Conservation (phyloP, 2,113 vertebrate genomes). For the Nesogale talazaci region DNA sequence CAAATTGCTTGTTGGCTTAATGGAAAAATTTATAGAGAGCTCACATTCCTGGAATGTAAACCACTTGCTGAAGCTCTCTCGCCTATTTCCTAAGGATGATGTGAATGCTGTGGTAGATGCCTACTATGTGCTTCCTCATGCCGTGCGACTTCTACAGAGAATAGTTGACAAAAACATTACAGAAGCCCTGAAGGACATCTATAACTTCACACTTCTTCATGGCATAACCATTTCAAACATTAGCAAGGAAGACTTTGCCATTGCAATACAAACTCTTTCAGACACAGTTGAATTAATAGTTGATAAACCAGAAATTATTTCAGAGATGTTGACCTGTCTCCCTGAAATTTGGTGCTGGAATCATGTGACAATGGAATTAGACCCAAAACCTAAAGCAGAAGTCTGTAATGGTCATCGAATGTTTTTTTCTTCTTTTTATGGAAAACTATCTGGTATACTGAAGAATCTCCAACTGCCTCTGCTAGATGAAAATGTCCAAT, state of each 20-base stretch:
- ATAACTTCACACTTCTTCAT: conserved; percentile 77
- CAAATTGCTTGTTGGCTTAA: conserved; percentile 64
- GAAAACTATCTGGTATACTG: conserved; percentile 48
- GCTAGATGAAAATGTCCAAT: conserved; percentile 38
- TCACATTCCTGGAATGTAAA: conserved; percentile 70
- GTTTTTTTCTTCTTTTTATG: conserved; percentile 64
- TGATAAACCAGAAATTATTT: conserved; percentile 39
- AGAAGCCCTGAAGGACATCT: conserved; percentile 75
- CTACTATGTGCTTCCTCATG: conserved; percentile 62
- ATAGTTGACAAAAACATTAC: conserved; percentile 75
- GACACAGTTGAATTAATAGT: conserved; percentile 50
- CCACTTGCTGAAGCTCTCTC: conserved; percentile 58
- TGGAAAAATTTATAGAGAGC: conserved; percentile 69
- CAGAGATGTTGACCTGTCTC: conserved; percentile 71
- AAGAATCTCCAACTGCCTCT: conserved; percentile 71
- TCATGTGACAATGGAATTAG: conserved; percentile 40
- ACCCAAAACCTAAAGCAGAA: neutral
- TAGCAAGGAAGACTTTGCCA: conserved; percentile 79
- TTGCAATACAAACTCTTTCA: conserved; percentile 70
- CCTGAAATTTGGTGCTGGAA: conserved; percentile 75
- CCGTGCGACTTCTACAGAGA: conserved; percentile 67
- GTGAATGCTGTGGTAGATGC: conserved; percentile 21
- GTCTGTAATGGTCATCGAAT: conserved; percentile 59
- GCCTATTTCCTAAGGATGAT: conserved; percentile 67
- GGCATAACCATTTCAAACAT: conserved; percentile 71